A percentile compares a stretch with the other conserved stretches of the same genome.
phyloP scores from a whole-genome alignment of 2,888 invertebrate genomes.

The Ochropleura leucogaster region DNA sequence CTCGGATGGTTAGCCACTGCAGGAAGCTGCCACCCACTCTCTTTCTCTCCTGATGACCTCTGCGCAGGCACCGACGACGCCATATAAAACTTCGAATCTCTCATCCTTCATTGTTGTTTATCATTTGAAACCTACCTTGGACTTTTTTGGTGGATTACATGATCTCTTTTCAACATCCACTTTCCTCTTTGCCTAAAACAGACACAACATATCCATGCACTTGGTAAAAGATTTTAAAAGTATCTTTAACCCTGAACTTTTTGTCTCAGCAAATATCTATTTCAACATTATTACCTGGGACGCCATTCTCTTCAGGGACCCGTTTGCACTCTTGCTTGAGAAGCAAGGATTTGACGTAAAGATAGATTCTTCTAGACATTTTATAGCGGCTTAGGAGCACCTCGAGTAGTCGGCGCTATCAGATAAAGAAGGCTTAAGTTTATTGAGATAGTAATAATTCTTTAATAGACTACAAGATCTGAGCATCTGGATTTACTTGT shows the following conservation, averaged over 20 bases:
- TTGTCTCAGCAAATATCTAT: conserved; percentile 3
- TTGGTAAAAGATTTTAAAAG: background rate
- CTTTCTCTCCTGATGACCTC: background rate
- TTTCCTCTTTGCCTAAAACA: conserved; percentile 16
- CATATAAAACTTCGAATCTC: background rate
- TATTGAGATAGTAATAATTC: conserved; percentile 66
- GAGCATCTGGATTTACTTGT: conserved; percentile 22
- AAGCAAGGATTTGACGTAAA: conserved; percentile 27
- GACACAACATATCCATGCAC: conserved; percentile 11
- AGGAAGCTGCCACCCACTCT: background rate
- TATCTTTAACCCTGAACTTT: background rate
- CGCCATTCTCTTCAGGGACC: conserved; percentile 49
- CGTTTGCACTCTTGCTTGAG: conserved; percentile 23
- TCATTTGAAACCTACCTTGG: conserved; percentile 4
- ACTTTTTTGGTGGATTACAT: conserved; percentile 6
- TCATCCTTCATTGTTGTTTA: background rate
- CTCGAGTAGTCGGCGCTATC: conserved; percentile 64
- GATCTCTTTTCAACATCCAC: conserved; percentile 4
- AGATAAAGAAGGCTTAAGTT: conserved; percentile 68
- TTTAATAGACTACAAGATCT: conserved; percentile 48
- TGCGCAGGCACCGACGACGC: background rate
- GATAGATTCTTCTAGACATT: conserved; percentile 31
- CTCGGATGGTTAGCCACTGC: background rate
- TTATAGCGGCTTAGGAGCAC: conserved; percentile 56
- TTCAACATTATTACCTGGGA: conserved; percentile 48